Evolutionary conservation across 2,888 invertebrate species (phyloP), one percentile per base, ranked within the genome.

Genomic region (Hipparchia semele): DNA sequence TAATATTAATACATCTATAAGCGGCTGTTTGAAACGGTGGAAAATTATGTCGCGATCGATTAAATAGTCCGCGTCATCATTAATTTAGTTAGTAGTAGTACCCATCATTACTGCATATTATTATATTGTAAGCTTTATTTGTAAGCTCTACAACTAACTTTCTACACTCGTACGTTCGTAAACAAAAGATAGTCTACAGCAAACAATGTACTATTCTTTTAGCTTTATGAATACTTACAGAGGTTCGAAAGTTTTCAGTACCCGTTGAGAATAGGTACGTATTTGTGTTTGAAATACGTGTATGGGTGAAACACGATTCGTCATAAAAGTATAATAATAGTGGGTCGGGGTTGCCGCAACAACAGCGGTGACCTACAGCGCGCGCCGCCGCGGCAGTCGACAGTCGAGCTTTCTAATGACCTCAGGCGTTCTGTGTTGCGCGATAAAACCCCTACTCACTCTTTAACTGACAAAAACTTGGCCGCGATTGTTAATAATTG

Each of bases 271-370:
- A 23, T 58, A 56, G n/a, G 56, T 58, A 68, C 58, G 58, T 68
- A 68, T 68, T 59, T 68, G 59, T 59, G 58, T 58, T 68, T 65
- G 65, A 65, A 65, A 53, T 83, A 83, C 83, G 84, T 84, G 86
- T 85, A 86, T 83, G 83, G 83, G 86, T 88, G 89, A 92, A 91
- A 92, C 89, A 90, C 88, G 90, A 93, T 92, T 91, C 91, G 91
- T 94, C 93, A 94, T 94, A 94, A 94, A 94, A 94, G 90, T 92
- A 91, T 92, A 93, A 92, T 92, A 92, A 92, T 92, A 92, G 93
- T 91, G 90, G 92, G 90, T 89, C 88, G 90, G 90, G 89, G 89
- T 86, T 87, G 90, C 91, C 92, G 92, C 92, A 92, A 90, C 90
- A 91, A 90, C 91, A 78, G 86, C 87, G 88, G 89, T 90, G 92